Base-by-base conservation (phyloP, 1,140 invertebrate species). In the Eulimnadia texana region DNA sequence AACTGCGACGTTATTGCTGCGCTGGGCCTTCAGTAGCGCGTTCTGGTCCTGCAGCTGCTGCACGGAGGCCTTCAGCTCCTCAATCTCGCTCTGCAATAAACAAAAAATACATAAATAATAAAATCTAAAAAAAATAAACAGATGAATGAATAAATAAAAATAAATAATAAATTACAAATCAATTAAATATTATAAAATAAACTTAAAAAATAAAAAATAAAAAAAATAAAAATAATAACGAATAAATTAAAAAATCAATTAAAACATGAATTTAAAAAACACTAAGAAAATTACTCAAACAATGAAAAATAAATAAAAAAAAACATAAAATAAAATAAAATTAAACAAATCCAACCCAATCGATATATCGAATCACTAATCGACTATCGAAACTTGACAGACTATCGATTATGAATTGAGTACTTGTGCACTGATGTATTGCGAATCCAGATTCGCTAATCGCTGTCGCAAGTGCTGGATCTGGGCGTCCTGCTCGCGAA, bases 1-100 rank as follows among this genome's bases (percentile, higher is more conserved):
- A 28, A 57, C 22, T 1, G 33, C 33, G 55, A 57, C 55, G 28
- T 57, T 57, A 25, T 57, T 57, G 55, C 33, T 57, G 10, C 55
- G 58, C 58, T 88, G 85, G 0, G 86, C 90, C 74, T 88, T 88
- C 0, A 93, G 73, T 49, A 94, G 72, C 2, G 88, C 84, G 73
- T 92, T 92, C 74, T 95, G 90, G 73, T 93, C 90, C 68, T 82
- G 84, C 11, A 94, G 74, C 68, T 90, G 84, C 10, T 83, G 81
- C 55, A 90, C 80, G 11, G 84, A 79, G 10, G 80, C 74, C 66
- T 78, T 75, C 29, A 89, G 73, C 71, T 92, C 86, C 50, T 82
- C 78, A 1, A 91, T 71, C 67, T 86, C 80, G 47, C 73, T 68
- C 79, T 88, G 72, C 80, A 74, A 58, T 77, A 52, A 61, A 47